Conservation (phyloP, 2,888 invertebrate genomes). For the Tetranychus piercei region DNA sequence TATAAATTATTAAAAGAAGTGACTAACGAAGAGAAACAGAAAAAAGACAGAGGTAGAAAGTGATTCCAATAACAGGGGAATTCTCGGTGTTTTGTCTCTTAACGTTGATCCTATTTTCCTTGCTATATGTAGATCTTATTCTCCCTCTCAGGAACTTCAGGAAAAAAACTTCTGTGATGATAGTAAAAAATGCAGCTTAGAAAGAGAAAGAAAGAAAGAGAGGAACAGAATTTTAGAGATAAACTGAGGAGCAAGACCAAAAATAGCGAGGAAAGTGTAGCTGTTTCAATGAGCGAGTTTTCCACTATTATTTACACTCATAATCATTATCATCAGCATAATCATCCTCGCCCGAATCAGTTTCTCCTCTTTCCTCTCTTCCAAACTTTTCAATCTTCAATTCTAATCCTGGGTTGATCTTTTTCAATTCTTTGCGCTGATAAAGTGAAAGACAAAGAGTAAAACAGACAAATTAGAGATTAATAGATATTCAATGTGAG, state of each 20-base stretch:
- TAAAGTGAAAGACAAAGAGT: no score
- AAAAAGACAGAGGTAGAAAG: background rate
- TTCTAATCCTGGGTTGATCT: background rate
- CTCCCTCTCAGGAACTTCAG: background rate
- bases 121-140: background rate
- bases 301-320: background rate
- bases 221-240: background rate
- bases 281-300: background rate
- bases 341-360: background rate
- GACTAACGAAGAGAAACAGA: background rate
- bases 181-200: background rate
- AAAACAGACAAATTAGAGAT: no score
- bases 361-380: background rate
- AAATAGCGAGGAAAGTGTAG: background rate
- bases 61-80: constrained; percentile 1
- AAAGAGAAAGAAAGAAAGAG: background rate
- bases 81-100: background rate
- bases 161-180: background rate
- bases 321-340: background rate
- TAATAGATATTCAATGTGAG: no score
- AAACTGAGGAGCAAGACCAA: background rate
- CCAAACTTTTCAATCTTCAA: background rate
- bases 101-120: background rate
- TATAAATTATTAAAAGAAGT: background rate
- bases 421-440: background rate